phyloP scores from a whole-genome alignment of 2,888 invertebrate species.

The Morpho deidamia region DNA sequence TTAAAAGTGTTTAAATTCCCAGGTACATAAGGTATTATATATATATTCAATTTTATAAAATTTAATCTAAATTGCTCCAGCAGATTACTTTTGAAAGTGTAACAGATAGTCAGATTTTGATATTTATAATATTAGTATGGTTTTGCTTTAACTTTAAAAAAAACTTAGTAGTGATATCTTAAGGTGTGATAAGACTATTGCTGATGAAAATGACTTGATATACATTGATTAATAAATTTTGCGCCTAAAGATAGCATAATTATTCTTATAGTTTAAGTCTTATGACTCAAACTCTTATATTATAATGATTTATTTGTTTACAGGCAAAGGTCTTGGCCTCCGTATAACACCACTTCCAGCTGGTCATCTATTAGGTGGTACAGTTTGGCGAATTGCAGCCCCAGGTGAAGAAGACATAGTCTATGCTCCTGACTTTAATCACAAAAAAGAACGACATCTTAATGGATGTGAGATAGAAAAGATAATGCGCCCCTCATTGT shows the following conservation, averaged over 20 bases:
- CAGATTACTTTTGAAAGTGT: neutral
- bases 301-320: neutral
- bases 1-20: too few relatives aligned
- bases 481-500: constrained; percentile 92
- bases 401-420: constrained; percentile 99
- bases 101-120: neutral
- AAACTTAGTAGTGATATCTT: neutral
- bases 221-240: too few relatives aligned
- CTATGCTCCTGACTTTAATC: constrained; percentile 99
- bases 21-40: too few relatives aligned
- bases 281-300: too few relatives aligned
- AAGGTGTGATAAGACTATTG: neutral
- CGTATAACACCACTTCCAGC: constrained; percentile 97
- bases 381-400: constrained; percentile 99
- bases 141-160: neutral
- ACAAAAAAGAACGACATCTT: constrained; percentile 98
- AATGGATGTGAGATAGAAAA: constrained; percentile 97
- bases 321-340: constrained; percentile 96
- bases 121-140: neutral
- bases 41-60: too few relatives aligned
- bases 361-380: constrained; percentile 98
- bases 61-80: neutral
- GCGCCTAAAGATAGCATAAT: too few relatives aligned
- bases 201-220: too few relatives aligned
- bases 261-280: too few relatives aligned